Evolutionary conservation across 2,888 invertebrate species (phyloP), one percentile per base, ranked within the genome.

Genomic region (Dendrolimus pini): DNA sequence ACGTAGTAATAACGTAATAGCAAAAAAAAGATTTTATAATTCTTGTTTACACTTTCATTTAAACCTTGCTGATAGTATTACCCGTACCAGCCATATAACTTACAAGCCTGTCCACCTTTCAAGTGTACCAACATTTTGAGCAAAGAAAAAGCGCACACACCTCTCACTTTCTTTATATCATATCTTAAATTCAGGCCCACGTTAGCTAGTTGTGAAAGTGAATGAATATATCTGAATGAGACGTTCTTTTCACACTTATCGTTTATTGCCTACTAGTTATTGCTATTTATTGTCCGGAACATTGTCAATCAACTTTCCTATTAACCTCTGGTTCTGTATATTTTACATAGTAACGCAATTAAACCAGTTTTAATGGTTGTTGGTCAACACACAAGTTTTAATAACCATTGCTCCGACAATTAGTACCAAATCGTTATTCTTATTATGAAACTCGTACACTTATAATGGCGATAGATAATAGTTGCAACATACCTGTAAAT

Each of bases 141-240:
- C 71, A 88, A 87, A 88, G 85, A 86, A 89, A 88, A 83, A 86
- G 84, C 66, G 63, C 41, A 64, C 58, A 64, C 59, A 70, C 81
- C 84, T 82, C 86, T 89, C 84, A 87, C 89, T 89, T 89, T 89
- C 87, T 78, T 82, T 70, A 70, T 71, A 77, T 78, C 71, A 74
- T 77, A 71, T 68, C 65, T 80, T 75, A 78, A 80, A 81, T 78
- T 81, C 72, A 62, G 68, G 65, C 69, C 73, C 78, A 78, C 78
- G 77, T 77, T 75, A 77, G 71, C 69, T 62, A 57, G 58, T 66
- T 70, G 86, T 82, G 89, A 89, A 89, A 89, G 89, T 86, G 82
- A 78, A 73, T 30, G 30, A 30, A 30, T 30, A 30, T 30, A 30
- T 30, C 30, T 74, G 80, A 76, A 78, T 74, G 72, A 67, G 71